These are phyloP conservation scores for Galaxea fascicularis DNA, from an alignment of 92 coral and sea anemone genomes.

Conservation along the genomic window DNA sequence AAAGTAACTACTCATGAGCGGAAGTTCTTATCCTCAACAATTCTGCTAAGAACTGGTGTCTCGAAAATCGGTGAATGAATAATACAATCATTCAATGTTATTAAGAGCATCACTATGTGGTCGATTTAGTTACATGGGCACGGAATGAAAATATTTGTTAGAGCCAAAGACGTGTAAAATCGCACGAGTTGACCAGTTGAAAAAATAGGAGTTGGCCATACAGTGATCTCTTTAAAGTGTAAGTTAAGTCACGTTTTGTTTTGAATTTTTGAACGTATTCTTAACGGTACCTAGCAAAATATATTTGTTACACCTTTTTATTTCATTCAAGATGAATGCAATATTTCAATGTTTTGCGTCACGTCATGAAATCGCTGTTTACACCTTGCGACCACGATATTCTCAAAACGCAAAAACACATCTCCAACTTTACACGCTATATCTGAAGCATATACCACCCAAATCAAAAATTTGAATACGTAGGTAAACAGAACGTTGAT, in stretches of 20 bases:
- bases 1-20: not conserved
- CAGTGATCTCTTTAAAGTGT: not conserved
- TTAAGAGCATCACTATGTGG: no score
- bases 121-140: not conserved
- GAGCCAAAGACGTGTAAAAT: slow-evolving; percentile 1
- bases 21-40: not conserved
- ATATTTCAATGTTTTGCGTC: not conserved
- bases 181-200: not conserved
- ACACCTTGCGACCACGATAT: not conserved
- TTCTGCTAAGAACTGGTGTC: not conserved
- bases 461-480: not conserved
- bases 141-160: not conserved
- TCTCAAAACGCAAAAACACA: not conserved
- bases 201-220: not conserved
- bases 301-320: not conserved
- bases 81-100: not conserved
- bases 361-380: not conserved
- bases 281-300: not conserved
- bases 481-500: not conserved
- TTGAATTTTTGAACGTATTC: not conserved
- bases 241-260: not conserved
- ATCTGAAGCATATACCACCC: not conserved
- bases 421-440: not conserved
- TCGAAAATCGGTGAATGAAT: not conserved
- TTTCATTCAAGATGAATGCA: not conserved